Percentiles rank a stretch among this genome's conserved stretches.
Conservation (phyloP, 2,888 invertebrate species). For the Mythimna albipuncta region DNA sequence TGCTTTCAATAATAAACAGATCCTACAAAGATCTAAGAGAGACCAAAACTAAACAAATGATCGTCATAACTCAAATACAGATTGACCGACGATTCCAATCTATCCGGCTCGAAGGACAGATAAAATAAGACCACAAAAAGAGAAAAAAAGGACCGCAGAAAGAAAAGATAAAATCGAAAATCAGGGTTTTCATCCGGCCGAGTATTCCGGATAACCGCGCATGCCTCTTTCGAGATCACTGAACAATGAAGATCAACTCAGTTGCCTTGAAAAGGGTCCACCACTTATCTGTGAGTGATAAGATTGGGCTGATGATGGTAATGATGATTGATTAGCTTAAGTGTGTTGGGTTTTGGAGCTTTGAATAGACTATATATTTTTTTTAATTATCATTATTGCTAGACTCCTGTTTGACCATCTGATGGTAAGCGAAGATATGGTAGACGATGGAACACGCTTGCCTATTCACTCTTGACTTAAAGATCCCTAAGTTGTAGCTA, state of each 20-base stretch:
- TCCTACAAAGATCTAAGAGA: conserved; percentile 22
- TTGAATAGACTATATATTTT: no score
- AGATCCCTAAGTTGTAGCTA: no score
- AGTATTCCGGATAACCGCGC: conserved; percentile 34
- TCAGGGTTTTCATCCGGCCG: conserved; percentile 34
- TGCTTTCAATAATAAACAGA: conserved; percentile 30
- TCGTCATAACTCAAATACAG: conserved; percentile 4
- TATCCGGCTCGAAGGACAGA: not conserved
- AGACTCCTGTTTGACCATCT: no score
- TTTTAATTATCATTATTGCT: no score
- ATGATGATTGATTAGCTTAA: conserved; percentile 7
- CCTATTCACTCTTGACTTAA: no score
- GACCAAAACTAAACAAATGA: conserved; percentile 20
- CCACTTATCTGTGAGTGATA: conserved; percentile 24
- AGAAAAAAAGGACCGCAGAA: conserved; percentile 21
- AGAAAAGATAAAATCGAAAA: conserved; percentile 37
- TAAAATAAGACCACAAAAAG: not conserved
- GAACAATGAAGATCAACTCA: conserved; percentile 44
- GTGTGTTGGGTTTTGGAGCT: not conserved
- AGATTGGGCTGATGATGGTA: conserved; percentile 13
- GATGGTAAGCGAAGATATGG: no score
- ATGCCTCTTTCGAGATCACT: conserved; percentile 34
- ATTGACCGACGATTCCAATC: conserved; percentile 10
- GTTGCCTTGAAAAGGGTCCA: conserved; percentile 31
- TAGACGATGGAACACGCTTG: no score